phyloP scores from a whole-genome alignment of 2,113 vertebrate genomes.

The Chloropsis cyanopogon region DNA sequence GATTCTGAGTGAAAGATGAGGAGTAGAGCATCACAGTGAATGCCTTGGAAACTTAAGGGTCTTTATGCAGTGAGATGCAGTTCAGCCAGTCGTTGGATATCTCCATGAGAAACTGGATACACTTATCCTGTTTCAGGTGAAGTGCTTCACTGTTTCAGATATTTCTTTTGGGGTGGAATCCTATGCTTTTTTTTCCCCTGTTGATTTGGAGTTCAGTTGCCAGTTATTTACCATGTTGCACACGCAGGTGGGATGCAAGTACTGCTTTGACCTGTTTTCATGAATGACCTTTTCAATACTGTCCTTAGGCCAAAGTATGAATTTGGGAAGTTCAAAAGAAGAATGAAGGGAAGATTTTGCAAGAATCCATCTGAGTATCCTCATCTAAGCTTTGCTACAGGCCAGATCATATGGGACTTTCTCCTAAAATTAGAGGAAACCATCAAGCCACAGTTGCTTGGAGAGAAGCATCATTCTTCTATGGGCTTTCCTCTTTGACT shows the following conservation, averaged over 20 bases:
- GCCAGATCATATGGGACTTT: not conserved
- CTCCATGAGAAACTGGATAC: not conserved
- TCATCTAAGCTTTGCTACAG: not conserved
- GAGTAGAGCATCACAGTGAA: not conserved
- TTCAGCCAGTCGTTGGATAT: not conserved
- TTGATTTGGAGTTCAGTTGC: not conserved
- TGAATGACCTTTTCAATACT: not conserved
- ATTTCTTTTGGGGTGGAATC: not conserved
- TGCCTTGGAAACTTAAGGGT: not conserved
- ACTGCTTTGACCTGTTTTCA: not conserved
- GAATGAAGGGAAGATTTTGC: not conserved
- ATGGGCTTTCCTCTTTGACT: not conserved
- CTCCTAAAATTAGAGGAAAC: not conserved
- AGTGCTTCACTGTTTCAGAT: not conserved
- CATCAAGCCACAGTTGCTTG: not conserved
- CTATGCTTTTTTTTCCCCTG: not conserved
- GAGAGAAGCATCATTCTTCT: not conserved
- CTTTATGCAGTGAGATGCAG: not conserved
- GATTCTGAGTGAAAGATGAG: not conserved
- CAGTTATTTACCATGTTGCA: not conserved
- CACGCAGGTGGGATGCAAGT: not conserved
- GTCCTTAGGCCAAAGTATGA: not conserved
- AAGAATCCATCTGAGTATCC: not conserved
- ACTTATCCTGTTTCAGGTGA: not conserved
- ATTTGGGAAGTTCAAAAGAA: not conserved